Base-by-base conservation (phyloP, 2,797 vertebrate species). In the Dallia pectoralis region DNA sequence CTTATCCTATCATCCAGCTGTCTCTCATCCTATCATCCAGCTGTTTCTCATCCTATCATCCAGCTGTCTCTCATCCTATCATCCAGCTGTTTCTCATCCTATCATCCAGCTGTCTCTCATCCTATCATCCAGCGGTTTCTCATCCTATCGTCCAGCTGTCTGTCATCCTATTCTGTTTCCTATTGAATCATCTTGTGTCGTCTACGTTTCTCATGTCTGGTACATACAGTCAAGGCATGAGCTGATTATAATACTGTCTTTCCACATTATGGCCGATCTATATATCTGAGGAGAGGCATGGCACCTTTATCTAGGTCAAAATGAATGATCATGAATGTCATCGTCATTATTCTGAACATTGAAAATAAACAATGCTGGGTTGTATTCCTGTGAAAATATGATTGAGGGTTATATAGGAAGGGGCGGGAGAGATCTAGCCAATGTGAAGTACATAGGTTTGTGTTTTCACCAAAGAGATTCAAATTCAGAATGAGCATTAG, bases 171-270 rank as follows among this genome's bases (percentile, higher is more conserved):
- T 40, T 40, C 16, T 47, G 4, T 47, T 22, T 30, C 44, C 72
- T 75, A 79, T 40, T 40, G 9, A 40, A 40, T 77, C 44, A 0
- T 30, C 49, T 30, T 7, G 36, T 40, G 36, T 40, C 40, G 15
- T 74, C 77, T 79, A 84, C 87, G 85, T 89, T 84, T 83, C 66
- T 83, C 69, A 76, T 74, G 64, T 73, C 72, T 75, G 64, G 76
- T 79, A 81, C 59, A 84, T 80, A 85, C 84, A 79, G 85, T 72
- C 71, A 63, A 77, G 80, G 78, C 74, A 75, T 63, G 74, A 81
- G 81, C 76, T 67, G 67, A 72, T 61, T 73, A 22, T 8, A n/a
- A n/a, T 53, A 62, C 77, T 72, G 69, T 75, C 29, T 1, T 67
- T 56, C 59, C 76, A 85, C 74, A 81, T 77, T 75, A 75, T 19